These are phyloP conservation scores for Albula glossodonta DNA, from an alignment of 2,113 vertebrate genomes.

Conservation along the genomic window DNA sequence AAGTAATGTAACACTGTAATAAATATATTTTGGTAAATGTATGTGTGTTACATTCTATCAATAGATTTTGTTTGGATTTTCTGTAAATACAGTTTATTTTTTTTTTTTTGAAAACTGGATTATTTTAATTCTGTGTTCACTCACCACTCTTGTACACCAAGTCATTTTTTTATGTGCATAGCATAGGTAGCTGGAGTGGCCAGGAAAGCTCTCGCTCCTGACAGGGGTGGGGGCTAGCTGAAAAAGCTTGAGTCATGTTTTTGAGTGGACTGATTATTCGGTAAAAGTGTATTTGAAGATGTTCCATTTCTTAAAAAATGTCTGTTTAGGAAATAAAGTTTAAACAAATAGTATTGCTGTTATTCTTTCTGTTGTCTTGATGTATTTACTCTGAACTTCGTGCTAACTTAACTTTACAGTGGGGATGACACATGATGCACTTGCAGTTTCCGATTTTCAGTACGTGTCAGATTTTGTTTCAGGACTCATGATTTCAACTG, in stretches of 20 bases:
- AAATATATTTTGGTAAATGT: not conserved
- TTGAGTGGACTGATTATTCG: not conserved
- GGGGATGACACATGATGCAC: not conserved
- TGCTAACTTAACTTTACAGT: not conserved
- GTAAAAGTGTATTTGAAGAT: slow-evolving; percentile 4
- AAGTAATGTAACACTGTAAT: not conserved
- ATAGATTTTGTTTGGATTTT: not conserved
- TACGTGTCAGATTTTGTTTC: too few relatives aligned
- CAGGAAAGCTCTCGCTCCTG: not conserved
- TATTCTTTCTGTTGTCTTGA: not conserved
- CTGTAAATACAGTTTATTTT: not conserved
- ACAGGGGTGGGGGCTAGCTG: not conserved
- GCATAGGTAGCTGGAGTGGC: not conserved
- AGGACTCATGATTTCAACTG: too few relatives aligned
- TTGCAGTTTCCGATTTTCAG: too few relatives aligned
- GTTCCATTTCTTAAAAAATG: not conserved
- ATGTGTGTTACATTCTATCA: not conserved
- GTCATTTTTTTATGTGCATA: not conserved
- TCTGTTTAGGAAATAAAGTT: not conserved
- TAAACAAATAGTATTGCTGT: not conserved
- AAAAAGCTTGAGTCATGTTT: not conserved
- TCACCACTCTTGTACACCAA: not conserved
- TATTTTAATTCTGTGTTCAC: not conserved
- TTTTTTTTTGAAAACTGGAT: not conserved
- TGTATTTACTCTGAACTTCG: not conserved